Evolutionary conservation across 2,888 invertebrate species (phyloP).

Genomic region (Apamea epomidion): DNA sequence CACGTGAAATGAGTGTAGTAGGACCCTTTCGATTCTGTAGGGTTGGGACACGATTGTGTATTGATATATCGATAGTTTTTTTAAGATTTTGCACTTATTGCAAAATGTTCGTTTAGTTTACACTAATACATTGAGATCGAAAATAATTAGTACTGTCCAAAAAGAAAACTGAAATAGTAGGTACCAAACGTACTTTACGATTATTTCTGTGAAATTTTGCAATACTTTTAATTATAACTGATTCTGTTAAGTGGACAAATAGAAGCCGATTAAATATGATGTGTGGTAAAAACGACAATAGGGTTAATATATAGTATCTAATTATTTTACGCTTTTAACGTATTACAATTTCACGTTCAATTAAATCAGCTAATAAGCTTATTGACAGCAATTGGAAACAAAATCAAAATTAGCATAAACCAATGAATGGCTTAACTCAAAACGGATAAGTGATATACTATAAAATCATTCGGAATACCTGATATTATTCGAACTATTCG

Average conservation of each 20-base stretch:
- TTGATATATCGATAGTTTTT: constrained; percentile 48
- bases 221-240: neutral
- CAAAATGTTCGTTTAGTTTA: neutral
- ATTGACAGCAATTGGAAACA: constrained; percentile 6
- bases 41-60: constrained; percentile 64
- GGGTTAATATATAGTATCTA: neutral
- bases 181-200: too few species aligned
- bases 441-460: constrained; percentile 31
- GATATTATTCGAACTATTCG: constrained; percentile 26
- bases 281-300: neutral
- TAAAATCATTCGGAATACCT: constrained; percentile 17
- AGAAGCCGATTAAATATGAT: neutral
- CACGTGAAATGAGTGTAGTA: constrained; percentile 84
- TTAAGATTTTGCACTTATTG: neutral
- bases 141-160: neutral
- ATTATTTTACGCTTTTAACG: neutral
- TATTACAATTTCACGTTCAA: neutral
- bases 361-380: constrained; percentile 9
- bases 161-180: neutral
- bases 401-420: constrained; percentile 34
- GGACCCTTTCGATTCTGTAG: constrained; percentile 77
- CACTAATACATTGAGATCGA: neutral
- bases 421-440: constrained; percentile 17
- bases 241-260: neutral
- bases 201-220: too few species aligned